Evolutionary conservation across 2,888 invertebrate genomes (phyloP).

Genomic region (Andrena flavipes): DNA sequence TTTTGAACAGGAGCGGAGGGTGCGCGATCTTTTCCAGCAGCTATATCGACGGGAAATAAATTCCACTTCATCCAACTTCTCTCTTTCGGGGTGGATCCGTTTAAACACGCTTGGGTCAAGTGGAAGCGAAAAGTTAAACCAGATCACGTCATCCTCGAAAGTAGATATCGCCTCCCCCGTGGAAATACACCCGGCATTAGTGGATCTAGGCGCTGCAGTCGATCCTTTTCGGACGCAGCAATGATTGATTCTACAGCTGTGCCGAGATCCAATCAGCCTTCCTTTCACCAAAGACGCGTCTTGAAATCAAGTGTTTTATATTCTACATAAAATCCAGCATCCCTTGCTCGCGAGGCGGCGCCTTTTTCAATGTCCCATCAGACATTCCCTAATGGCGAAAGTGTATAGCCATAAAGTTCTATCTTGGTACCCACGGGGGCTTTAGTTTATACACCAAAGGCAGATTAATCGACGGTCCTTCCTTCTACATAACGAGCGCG

Average conservation of each 20-base stretch:
- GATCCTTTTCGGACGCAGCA: background rate
- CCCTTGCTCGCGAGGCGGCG: too few species aligned
- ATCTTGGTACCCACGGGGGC: too few species aligned
- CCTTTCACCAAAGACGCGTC: background rate
- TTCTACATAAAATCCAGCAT: background rate
- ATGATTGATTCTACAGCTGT: conserved; percentile 1
- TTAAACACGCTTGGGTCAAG: too few species aligned
- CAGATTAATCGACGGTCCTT: background rate
- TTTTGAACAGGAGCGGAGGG: too few species aligned
- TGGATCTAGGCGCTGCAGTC: background rate
- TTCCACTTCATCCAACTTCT: too few species aligned
- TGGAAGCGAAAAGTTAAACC: too few species aligned
- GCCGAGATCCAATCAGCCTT: background rate
- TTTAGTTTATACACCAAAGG: background rate
- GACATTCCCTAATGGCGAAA: background rate
- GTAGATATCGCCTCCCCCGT: too few species aligned
- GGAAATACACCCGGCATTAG: background rate
- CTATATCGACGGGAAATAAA: too few species aligned
- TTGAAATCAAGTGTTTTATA: conserved; percentile 3
- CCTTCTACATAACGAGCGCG: background rate
- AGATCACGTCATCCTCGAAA: too few species aligned
- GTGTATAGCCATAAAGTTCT: background rate
- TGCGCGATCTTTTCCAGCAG: too few species aligned
- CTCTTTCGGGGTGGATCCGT: too few species aligned
- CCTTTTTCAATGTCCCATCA: background rate